Evolutionary conservation across 2,113 vertebrate genomes (phyloP).

Genomic region (Tachuris rubrigastra): DNA sequence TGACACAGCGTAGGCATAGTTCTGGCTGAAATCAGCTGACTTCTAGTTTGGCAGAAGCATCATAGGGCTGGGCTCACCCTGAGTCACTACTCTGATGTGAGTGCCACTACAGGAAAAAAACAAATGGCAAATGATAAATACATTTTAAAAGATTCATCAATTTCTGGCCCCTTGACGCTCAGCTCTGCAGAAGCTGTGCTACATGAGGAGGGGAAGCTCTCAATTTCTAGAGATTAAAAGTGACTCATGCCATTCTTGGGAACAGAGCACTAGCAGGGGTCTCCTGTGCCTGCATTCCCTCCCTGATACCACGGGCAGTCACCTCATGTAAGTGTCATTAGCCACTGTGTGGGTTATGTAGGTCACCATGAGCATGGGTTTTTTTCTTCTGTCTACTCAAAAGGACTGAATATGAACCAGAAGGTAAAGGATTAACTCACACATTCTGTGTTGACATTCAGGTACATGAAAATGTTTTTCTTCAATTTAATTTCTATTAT

Average conservation of each 20-base stretch:
- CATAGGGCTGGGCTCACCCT: not conserved
- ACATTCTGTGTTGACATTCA: not conserved
- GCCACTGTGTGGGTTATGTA: not conserved
- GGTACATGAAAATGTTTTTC: not conserved
- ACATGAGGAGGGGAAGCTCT: not conserved
- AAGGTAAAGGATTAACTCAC: not conserved
- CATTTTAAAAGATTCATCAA: not conserved
- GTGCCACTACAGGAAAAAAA: not conserved
- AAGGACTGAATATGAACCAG: not conserved
- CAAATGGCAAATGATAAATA: not conserved
- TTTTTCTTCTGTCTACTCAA: not conserved
- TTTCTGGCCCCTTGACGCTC: not conserved
- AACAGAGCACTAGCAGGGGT: not conserved
- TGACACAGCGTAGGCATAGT: not conserved
- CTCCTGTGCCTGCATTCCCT: rapidly evolving
- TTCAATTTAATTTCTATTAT: not conserved
- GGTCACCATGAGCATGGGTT: not conserved
- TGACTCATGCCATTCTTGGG: not conserved
- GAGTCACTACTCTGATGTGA: not conserved
- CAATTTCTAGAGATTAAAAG: not conserved
- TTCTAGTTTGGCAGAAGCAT: not conserved
- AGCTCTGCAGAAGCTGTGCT: not conserved
- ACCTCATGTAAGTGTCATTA: not conserved
- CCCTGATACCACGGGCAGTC: not conserved
- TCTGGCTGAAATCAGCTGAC: not conserved